phyloP scores from a whole-genome alignment of 2,113 vertebrate genomes.

The Misgurnus anguillicaudatus region DNA sequence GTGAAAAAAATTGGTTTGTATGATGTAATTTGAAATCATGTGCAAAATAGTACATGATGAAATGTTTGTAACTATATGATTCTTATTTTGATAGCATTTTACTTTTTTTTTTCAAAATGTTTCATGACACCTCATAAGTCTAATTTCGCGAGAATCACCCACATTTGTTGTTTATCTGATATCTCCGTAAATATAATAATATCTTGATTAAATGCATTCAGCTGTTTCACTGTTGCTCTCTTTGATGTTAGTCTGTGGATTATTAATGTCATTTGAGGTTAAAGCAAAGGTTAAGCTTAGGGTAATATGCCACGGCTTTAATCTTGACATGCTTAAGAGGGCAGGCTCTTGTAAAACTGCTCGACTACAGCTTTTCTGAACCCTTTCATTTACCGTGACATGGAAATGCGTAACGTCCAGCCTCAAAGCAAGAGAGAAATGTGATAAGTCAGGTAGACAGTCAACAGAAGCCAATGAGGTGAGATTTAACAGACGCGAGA shows the following conservation, averaged over 20 bases:
- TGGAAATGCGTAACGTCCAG: conserved; percentile 9
- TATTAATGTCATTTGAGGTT: conserved; percentile 8
- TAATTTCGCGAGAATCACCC: too few species aligned
- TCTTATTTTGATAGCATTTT: too few species aligned
- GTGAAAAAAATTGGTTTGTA: too few species aligned
- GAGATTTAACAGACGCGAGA: neutral
- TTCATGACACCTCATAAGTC: too few species aligned
- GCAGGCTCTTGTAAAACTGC: conserved; percentile 10
- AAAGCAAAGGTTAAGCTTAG: conserved; percentile 2
- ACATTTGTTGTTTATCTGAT: too few species aligned
- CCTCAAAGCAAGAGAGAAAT: conserved; percentile 12
- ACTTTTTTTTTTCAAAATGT: too few species aligned
- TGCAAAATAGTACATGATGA: too few species aligned
- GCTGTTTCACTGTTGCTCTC: neutral
- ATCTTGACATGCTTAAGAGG: conserved; percentile 21
- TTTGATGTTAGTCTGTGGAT: conserved; percentile 17
- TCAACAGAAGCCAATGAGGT: neutral
- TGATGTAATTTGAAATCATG: too few species aligned
- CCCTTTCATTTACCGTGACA: conserved; percentile 19
- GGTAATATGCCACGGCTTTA: conserved; percentile 31
- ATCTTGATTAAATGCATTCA: neutral
- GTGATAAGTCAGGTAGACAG: conserved; percentile 21
- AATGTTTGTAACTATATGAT: too few species aligned
- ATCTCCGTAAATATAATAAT: too few species aligned
- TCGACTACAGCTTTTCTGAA: neutral